Percentiles rank a stretch among this genome's conserved stretches.
These are phyloP conservation scores for Lophochroa leadbeateri DNA, from an alignment of 2,113 vertebrate species.

Conservation along the genomic window DNA sequence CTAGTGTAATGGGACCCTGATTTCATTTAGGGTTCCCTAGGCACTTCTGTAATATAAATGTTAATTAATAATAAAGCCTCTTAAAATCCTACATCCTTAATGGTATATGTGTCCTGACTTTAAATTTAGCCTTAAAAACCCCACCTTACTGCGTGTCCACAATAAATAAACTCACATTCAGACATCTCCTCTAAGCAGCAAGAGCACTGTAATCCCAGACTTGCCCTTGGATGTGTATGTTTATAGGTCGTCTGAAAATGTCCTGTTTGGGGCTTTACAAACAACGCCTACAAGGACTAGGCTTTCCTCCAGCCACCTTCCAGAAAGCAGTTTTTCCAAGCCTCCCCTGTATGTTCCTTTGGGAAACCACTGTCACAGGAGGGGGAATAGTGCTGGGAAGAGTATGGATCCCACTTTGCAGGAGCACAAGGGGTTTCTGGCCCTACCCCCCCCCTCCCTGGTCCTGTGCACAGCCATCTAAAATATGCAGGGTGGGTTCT, in stretches of 20 bases:
- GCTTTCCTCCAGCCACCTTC: neutral
- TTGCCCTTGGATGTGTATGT: neutral
- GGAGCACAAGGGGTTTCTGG: neutral
- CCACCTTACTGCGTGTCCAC: neutral
- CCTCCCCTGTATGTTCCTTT: neutral
- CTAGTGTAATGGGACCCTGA: neutral
- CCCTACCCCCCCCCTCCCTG: neutral
- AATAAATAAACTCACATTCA: neutral
- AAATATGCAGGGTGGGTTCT: no score
- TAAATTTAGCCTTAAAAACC: neutral
- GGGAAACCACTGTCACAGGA: neutral
- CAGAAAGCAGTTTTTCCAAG: neutral
- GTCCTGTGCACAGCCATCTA: neutral
- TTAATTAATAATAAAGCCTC: conserved; percentile 10
- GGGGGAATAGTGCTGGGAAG: neutral
- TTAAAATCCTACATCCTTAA: neutral
- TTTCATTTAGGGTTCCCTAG: neutral
- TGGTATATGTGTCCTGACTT: neutral
- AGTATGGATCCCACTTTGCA: neutral
- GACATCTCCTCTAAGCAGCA: neutral
- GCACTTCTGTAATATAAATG: neutral
- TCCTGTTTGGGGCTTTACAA: neutral
- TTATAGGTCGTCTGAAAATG: neutral
- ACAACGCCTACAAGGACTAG: neutral
- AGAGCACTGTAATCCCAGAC: neutral